Evolutionary conservation across 2,888 invertebrate species (phyloP).

Genomic region (Alviniconcha strummeri): DNA sequence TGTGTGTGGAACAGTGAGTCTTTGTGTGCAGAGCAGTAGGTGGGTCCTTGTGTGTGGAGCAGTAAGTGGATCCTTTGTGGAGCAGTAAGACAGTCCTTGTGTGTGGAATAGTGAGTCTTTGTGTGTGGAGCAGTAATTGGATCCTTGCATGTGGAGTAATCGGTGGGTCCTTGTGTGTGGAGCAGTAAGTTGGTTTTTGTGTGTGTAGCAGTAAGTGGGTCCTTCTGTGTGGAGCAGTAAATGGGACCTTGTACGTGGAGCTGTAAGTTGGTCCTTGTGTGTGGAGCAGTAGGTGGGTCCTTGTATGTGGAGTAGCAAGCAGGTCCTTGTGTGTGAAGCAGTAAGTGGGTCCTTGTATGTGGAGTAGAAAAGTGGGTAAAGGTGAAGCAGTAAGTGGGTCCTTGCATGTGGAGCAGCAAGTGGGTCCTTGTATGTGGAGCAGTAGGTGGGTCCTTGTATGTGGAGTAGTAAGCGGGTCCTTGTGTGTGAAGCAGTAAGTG

Average conservation of each 20-base stretch:
- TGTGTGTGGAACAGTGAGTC: no score
- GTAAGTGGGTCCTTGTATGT: constrained; percentile 17
- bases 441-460: constrained; percentile 14
- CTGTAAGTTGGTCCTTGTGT: neutral
- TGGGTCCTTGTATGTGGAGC: no score
- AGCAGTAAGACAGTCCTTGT: constrained; percentile 25
- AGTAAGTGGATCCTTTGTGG: neutral
- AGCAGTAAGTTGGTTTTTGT: neutral
- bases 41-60: neutral
- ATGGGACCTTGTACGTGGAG: neutral
- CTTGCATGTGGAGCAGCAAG: no score
- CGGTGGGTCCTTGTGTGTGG: neutral
- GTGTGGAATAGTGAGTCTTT: neutral
- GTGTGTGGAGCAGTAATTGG: neutral
- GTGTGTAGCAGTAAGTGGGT: constrained; percentile 12
- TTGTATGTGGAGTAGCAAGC: no score
- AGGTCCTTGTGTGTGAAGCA: no score
- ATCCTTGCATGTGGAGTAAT: neutral
- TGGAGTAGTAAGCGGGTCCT: constrained; percentile 31
- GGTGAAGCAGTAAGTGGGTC: no score
- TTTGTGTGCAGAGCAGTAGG: no score
- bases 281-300: no score
- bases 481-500: no score
- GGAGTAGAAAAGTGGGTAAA: no score
- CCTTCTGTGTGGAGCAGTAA: no score